These are phyloP conservation scores for Sorex araneus DNA, from an alignment of 2,113 vertebrate species.

Conservation along the genomic window DNA sequence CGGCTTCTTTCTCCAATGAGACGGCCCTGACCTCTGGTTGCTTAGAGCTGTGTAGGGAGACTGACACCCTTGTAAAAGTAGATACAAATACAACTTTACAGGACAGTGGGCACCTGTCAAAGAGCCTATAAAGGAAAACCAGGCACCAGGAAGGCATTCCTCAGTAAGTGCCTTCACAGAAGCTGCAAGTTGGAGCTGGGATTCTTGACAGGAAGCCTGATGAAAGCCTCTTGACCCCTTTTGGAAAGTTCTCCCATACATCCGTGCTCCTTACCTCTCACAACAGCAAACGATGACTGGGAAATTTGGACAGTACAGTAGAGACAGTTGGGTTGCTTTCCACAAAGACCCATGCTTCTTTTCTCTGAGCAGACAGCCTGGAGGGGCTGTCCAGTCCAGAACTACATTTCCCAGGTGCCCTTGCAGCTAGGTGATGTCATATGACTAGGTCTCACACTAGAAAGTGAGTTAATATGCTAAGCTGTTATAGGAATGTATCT, in stretches of 20 bases:
- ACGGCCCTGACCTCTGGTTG: background rate
- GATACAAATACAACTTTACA: background rate
- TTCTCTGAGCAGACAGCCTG: background rate
- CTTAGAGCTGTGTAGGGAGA: background rate
- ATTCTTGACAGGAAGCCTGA: background rate
- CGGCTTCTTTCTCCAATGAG: background rate
- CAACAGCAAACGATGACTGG: background rate
- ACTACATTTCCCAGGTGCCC: constrained; percentile 28
- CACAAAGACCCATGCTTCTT: background rate
- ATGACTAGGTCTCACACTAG: background rate
- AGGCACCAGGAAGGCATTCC: background rate
- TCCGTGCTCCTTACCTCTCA: background rate
- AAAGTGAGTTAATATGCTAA: background rate
- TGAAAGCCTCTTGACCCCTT: background rate
- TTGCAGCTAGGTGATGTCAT: background rate
- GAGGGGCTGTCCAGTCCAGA: background rate
- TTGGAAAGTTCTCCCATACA: background rate
- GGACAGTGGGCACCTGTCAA: background rate
- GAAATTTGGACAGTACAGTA: background rate
- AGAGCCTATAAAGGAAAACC: background rate
- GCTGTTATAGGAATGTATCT: background rate
- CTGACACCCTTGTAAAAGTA: background rate
- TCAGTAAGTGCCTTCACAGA: background rate
- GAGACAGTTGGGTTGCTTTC: background rate
- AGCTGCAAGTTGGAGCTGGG: background rate